Percentiles rank a stretch among this genome's conserved stretches.
phyloP scores from a whole-genome alignment of 2,113 vertebrate species.

The Cavia aperea region DNA sequence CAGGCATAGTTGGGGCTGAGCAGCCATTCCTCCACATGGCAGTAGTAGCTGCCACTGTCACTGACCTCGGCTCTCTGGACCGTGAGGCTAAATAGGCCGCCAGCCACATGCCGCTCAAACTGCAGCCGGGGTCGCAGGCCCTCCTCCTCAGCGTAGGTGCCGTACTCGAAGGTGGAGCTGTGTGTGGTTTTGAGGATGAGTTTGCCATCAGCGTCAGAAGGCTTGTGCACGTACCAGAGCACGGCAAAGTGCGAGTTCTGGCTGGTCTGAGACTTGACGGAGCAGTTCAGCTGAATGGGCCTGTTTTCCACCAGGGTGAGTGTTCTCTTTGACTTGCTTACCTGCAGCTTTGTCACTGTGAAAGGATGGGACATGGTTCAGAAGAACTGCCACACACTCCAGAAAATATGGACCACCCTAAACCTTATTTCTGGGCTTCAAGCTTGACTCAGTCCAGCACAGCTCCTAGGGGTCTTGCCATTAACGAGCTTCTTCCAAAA shows the following conservation, averaged over 20 bases:
- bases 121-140: conserved; percentile 88
- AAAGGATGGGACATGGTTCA: conserved; percentile 9
- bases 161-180: conserved; percentile 86
- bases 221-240: conserved; percentile 90
- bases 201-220: conserved; percentile 82
- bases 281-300: conserved; percentile 89
- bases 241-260: conserved; percentile 89
- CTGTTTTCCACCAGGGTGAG: conserved; percentile 88
- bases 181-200: conserved; percentile 93
- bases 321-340: conserved; percentile 90
- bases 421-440: not conserved
- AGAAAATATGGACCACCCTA: rapidly evolving
- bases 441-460: not conserved
- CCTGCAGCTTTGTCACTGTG: conserved; percentile 88
- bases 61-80: conserved; percentile 88
- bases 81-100: conserved; percentile 88
- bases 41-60: conserved; percentile 95
- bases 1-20: conserved; percentile 81
- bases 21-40: conserved; percentile 90
- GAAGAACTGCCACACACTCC: rapidly evolving
- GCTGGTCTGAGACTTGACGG: conserved; percentile 88
- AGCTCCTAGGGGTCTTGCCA: not conserved
- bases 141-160: conserved; percentile 91
- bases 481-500: rapidly evolving
- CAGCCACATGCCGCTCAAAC: conserved; percentile 83